Percentiles rank a stretch among this genome's conserved stretches.
Evolutionary conservation across 2,888 invertebrate genomes (phyloP).

Genomic region (Itoplectis maculator): DNA sequence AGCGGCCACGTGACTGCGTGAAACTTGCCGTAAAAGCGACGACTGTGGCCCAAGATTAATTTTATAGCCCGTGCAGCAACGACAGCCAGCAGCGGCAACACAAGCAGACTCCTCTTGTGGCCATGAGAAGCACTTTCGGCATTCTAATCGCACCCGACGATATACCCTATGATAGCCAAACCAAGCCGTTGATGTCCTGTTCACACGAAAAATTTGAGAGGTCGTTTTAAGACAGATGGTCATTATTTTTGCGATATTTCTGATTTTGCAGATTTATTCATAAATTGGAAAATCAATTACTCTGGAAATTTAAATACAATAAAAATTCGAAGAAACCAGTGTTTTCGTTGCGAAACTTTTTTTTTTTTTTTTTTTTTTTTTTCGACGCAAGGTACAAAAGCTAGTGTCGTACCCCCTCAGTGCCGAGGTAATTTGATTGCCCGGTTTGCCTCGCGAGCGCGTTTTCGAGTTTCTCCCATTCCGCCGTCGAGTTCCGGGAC

Average conservation of each 20-base stretch:
- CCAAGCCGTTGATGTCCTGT: not conserved
- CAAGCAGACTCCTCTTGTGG: not conserved
- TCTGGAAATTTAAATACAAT: too few relatives aligned
- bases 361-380: too few relatives aligned
- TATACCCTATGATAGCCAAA: conserved; percentile 15
- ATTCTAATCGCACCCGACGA: conserved; percentile 36
- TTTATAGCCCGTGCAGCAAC: conserved; percentile 46
- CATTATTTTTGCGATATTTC: not conserved
- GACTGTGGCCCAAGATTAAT: conserved; percentile 48
- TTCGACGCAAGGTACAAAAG: not conserved
- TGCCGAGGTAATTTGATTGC: conserved; percentile 51
- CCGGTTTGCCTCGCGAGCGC: conserved; percentile 8
- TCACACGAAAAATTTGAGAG: not conserved
- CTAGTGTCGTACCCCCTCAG: not conserved
- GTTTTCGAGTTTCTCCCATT: conserved; percentile 28
- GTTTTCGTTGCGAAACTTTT: not conserved
- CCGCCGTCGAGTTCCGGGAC: conserved; percentile 48
- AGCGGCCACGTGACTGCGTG: conserved; percentile 47
- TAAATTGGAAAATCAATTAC: too few relatives aligned
- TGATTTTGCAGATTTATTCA: too few relatives aligned
- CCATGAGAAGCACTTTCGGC: not conserved
- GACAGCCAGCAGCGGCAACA: not conserved
- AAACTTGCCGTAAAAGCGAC: conserved; percentile 48
- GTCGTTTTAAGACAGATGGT: not conserved
- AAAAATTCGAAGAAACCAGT: not conserved